These are phyloP conservation scores for Beris morrisii DNA, from an alignment of 2,888 invertebrate species.

Conservation along the genomic window DNA sequence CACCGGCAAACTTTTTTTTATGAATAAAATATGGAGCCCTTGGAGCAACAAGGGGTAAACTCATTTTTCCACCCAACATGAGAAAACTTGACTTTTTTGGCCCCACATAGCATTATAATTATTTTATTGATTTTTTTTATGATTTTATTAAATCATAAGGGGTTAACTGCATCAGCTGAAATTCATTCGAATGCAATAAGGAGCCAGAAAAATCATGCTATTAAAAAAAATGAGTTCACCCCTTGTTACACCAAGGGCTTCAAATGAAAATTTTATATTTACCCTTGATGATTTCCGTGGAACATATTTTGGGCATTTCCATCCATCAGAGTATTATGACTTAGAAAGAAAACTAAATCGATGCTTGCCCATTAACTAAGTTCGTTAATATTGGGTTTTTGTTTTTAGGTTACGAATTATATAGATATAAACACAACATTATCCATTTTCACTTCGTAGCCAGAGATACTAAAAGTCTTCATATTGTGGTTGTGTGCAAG, in stretches of 20 bases:
- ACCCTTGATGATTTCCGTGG: conserved; percentile 64
- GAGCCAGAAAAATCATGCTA: no score
- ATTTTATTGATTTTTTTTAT: neutral
- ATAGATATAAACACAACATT: neutral
- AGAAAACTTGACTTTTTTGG: no score
- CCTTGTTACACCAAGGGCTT: neutral
- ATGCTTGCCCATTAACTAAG: conserved; percentile 24
- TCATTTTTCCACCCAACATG: no score
- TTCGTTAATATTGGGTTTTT: neutral
- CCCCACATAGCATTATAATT: neutral
- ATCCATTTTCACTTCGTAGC: neutral
- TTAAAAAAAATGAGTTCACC: no score
- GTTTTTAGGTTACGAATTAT: no score
- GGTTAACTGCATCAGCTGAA: no score
- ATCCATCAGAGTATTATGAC: conserved; percentile 56
- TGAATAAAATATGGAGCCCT: neutral
- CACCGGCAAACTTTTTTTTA: no score
- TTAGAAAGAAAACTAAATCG: conserved; percentile 45
- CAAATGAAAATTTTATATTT: conserved; percentile 39
- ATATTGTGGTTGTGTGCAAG: neutral
- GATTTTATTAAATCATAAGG: neutral
- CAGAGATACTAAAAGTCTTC: neutral
- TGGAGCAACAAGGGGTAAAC: no score
- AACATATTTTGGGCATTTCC: conserved; percentile 60
- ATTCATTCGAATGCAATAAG: no score